phyloP scores from a whole-genome alignment of 2,888 invertebrate genomes.

The Rotaria socialis region DNA sequence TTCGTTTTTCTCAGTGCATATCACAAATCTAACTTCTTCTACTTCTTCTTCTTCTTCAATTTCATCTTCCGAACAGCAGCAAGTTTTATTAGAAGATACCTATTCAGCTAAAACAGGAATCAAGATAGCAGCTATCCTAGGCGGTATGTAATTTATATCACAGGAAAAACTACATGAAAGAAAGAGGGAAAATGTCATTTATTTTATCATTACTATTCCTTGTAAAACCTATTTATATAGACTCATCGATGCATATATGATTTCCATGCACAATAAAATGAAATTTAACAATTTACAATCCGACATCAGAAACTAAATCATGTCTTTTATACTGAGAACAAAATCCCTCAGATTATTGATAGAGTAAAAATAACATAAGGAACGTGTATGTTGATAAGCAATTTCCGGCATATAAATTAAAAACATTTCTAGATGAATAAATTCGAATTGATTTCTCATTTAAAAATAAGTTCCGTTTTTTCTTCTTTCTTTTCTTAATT shows the following conservation, averaged over 20 bases:
- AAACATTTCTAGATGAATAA: not conserved
- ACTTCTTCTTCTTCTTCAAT: not conserved
- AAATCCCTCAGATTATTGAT: not conserved
- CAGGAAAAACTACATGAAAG: not conserved
- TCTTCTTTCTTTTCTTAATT: not conserved
- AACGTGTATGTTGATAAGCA: not conserved
- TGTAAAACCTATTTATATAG: not conserved
- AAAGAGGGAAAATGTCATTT: not conserved
- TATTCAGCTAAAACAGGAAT: slow-evolving; percentile 35
- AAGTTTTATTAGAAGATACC: not conserved
- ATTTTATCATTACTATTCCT: not conserved
- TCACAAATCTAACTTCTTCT: not conserved
- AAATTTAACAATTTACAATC: not conserved
- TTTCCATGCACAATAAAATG: not conserved
- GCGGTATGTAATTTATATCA: slow-evolving; percentile 26
- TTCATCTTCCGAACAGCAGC: not conserved
- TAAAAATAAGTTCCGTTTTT: not conserved
- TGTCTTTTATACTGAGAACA: not conserved
- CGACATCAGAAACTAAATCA: not conserved
- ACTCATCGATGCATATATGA: slow-evolving; percentile 3
- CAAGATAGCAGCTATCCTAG: slow-evolving; percentile 24
- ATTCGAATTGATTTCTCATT: not conserved
- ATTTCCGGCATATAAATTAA: not conserved
- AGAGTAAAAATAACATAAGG: not conserved
- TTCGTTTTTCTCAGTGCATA: not conserved